A percentile compares a stretch with the other conserved stretches of the same genome.
These are phyloP conservation scores for Pomatostomus ruficeps DNA, from an alignment of 2,113 vertebrate species.

Conservation along the genomic window DNA sequence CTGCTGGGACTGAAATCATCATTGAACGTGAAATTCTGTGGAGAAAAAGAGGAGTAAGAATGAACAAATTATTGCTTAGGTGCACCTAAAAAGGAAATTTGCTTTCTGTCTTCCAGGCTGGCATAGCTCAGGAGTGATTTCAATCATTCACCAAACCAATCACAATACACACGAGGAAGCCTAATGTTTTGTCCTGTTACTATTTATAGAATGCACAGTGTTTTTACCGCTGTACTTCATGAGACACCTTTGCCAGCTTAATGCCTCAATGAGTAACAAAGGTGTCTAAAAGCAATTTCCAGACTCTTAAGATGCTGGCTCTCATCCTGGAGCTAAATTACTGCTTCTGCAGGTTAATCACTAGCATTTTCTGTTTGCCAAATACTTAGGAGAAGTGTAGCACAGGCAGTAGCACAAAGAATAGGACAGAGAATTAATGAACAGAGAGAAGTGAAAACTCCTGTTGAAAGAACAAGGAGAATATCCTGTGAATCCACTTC, in stretches of 20 bases:
- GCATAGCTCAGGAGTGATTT: constrained; percentile 7
- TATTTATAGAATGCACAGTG: background rate
- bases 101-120: background rate
- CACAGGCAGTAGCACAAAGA: constrained; percentile 50
- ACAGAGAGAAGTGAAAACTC: constrained; percentile 42
- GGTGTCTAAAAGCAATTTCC: background rate
- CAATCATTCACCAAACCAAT: background rate
- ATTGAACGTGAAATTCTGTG: constrained; percentile 79
- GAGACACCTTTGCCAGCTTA: background rate
- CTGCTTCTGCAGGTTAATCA: constrained; percentile 28
- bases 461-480: constrained; percentile 17
- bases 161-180: background rate
- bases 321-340: constrained; percentile 39
- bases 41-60: constrained; percentile 15
- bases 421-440: constrained; percentile 36
- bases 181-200: background rate
- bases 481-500: background rate
- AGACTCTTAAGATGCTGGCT: background rate
- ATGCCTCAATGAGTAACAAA: background rate
- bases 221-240: background rate
- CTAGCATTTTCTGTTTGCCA: constrained; percentile 27
- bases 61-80: background rate
- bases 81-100: background rate
- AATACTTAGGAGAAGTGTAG: background rate
- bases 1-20: constrained; percentile 92